Base-by-base conservation (phyloP, 2,113 vertebrate species). In the Cyanoderma ruficeps region DNA sequence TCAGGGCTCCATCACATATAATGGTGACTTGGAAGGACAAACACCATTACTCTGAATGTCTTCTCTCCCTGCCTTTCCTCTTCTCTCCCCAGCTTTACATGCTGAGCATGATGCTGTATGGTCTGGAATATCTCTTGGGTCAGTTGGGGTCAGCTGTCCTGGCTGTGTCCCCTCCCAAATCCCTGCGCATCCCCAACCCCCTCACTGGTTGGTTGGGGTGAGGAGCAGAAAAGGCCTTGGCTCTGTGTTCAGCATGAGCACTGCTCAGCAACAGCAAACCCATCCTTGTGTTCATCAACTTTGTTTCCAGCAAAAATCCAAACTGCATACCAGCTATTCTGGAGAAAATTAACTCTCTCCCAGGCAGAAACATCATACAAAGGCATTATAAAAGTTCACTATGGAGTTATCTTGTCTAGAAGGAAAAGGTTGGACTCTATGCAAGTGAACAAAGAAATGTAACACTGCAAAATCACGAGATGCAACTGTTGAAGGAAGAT, bases 311-410 rank as follows among this genome's bases (percentile, higher is more conserved):
- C 13, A 61, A 39, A 61, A 70, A 61, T 16, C 23, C 28, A 41
- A 78, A 39, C 10, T 11, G 2, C 33, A 39, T n/a, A 28, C 13
- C 33, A 60, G 22, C 11, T 77, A 33, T 28, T 70, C 19, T 30
- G 28, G 16, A 70, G 15, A 70, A 79, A 70, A 78, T 41, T 9
- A 47, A 17, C 28, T 33, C 19, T 61, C 24, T 61, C 19, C 23
- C 13, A 61, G 13, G 6, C 19, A 55, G 39, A 76, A 47, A 11
- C 5, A 4, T 52, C 6, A 24, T 52, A n/a, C 30, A 65, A 92
- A 94, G 31, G 84, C 59, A 7, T 44, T 92, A 87, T 23, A 96
- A 93, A 97, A 95, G 87, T 69, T 25, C 79, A 78, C 68, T 56
- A 23, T 49, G n/a, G 25, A 63, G 39, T 39, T 69, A 53, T 37